Conservation (phyloP, 2,888 invertebrate species). For the Lasioglossum villosulum region DNA sequence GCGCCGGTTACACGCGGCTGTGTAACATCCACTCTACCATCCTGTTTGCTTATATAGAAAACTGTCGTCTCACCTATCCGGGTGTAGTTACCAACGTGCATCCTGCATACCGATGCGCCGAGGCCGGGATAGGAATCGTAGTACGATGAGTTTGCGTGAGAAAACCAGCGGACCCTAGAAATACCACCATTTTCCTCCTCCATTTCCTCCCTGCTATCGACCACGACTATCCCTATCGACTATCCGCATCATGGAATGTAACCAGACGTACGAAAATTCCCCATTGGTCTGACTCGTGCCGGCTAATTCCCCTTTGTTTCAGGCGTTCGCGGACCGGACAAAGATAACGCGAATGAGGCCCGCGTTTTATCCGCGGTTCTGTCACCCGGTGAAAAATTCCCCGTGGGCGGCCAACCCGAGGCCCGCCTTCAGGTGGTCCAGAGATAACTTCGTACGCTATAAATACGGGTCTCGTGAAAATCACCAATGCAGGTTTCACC, state of each 20-base stretch:
- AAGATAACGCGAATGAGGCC: slow-evolving; percentile 45
- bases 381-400: slow-evolving; percentile 44
- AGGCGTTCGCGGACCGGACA: slow-evolving; percentile 14
- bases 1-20: slow-evolving; percentile 56
- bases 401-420: slow-evolving; percentile 48
- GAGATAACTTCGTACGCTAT: slow-evolving; percentile 54
- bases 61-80: slow-evolving; percentile 73
- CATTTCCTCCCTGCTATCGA: too few species aligned
- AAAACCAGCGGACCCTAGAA: slow-evolving; percentile 42
- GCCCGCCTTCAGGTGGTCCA: slow-evolving; percentile 32
- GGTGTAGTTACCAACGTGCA: slow-evolving; percentile 57
- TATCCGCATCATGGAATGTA: background rate
- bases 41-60: slow-evolving; percentile 67
- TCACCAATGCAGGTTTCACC: too few species aligned
- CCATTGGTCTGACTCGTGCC: too few species aligned
- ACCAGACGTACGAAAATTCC: background rate
- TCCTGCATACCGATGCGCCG: slow-evolving; percentile 63
- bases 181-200: slow-evolving; percentile 14
- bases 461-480: slow-evolving; percentile 32
- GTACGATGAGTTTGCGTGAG: slow-evolving; percentile 54
- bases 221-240: background rate
- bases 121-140: slow-evolving; percentile 34
- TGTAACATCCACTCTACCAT: slow-evolving; percentile 68
- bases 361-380: slow-evolving; percentile 43
- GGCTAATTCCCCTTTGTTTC: background rate